Evolutionary conservation across 2,113 vertebrate species (phyloP), one percentile per base, ranked within the genome.

Genomic region (Columba janthina): DNA sequence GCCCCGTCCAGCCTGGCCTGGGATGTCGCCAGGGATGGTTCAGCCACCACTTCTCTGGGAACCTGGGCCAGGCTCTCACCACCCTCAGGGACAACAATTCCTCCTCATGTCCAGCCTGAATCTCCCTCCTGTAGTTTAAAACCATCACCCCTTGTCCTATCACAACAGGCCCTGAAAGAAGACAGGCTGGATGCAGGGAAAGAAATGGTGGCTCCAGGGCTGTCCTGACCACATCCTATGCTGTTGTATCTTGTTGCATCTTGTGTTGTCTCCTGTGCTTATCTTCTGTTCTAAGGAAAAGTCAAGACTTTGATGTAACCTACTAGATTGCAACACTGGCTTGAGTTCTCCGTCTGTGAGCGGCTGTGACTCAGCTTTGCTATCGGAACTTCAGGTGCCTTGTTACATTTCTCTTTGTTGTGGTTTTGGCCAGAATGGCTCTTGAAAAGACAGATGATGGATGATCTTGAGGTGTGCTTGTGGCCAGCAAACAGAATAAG

Each of bases 271-370:
- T 91, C 44, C 40, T 56, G 21, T 31, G 14, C 46, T 77, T 36
- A 10, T n/a, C 46, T 38, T 18, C 32, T 2, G 0, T 14, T 36
- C 36, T 8, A 2, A 54, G 74, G 28, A 54, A 20, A 18, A 71
- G 15, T 22, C 62, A 29, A 51, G 85, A 42, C 70, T 62, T 0
- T 11, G 73, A 1, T n/a, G 32, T 36, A 12, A 38, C 26, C 58
- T 24, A 0, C 34, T 56, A 21, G 40, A 8, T 22, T 31, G 7
- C 24, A n/a, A 26, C 25, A 4, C 24, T 57, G 2, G 1, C 15
- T 50, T 85, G 31, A 46, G 69, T 6, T 54, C 44, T 74, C 78
- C 2, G 0, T 50, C 79, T 36, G 42, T 1, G 5, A 81, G 62
- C 57, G 58, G 29, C 62, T 14, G 0, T 40, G 50, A 38, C 66